Evolutionary conservation across 2,888 invertebrate genomes (phyloP), one percentile per base, ranked within the genome.

Genomic region (Pilophorus perplexus): DNA sequence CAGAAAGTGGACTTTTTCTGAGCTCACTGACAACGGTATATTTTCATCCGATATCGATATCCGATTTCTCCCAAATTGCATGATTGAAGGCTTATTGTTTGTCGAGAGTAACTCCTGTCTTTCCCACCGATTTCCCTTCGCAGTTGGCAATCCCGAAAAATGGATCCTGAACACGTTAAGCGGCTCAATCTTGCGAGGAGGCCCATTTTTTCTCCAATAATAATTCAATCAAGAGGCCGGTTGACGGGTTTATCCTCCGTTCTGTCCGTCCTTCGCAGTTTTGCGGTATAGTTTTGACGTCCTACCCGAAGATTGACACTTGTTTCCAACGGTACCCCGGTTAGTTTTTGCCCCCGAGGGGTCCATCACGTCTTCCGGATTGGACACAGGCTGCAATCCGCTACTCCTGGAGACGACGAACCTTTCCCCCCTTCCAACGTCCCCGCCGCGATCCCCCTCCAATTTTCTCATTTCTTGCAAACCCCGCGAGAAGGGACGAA

Each of bases 341-440:
- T 64, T 52, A 64, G 64, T 64, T 64, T 64, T 64, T 64, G 40
- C 64, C 50, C 64, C 25, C 52, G 22, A 64, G 64, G 64, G 57
- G 52, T 66, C 66, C 57, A 66, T 66, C 66, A 66, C 66, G 66
- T 66, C 57, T 59, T 33, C 64, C 66, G 42, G 57, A 66, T 66
- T 66, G 66, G 66, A 66, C 66, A 66, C 66, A 66, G 66, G 55
- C 54, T 42, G 37, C 46, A 57, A 57, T 57, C 66, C 66, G 66
- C 66, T 66, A 66, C 57, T 62, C 18, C 52, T 37, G 37, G 64
- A 38, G 64, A 64, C 50, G 64, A 44, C 66, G 55, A 46, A 44
- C 46, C 48, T 48, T 37, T 40, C 27, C 28, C 48, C 48, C 46
- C 33, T 20, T 12, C 14, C 59, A 59, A 28, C 28, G 18, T 52